Base-by-base conservation (phyloP, 2,888 invertebrate species). In the Thera britannica region DNA sequence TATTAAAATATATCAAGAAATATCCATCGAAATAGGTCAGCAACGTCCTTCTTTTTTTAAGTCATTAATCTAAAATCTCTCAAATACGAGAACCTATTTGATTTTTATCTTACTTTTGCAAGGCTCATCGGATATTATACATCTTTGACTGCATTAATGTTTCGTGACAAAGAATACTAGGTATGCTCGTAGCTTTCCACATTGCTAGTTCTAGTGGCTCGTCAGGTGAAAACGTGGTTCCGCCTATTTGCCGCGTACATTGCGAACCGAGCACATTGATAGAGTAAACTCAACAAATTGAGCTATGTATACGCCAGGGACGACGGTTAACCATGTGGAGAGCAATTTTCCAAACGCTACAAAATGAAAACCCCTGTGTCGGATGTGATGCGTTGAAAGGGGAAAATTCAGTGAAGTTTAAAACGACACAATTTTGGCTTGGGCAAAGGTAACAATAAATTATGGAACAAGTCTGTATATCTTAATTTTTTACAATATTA, bases 141-240 rank as follows among this genome's bases (percentile, higher is more conserved):
- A 46, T 46, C 44, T 46, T 46, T 9, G 44, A 7, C 55, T 44
- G 23, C 49, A 51, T 56, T 8, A 59, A 63, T 44, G 23, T 41
- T 83, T 83, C 79, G 80, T 83, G 82, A 84, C 85, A 61, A 65
- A 62, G 41, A 11, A 9, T 9, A 46, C 49, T n/a, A 46, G 51
- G 11, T 49, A 44, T 66, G 51, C 56, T 57, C 46, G 23, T 48
- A 41, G 59, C 63, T 68, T 64, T 68, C 66, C 62, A 66, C 56
- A 58, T 44, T 54, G 36, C 58, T 61, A 79, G 11, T 34, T 56
- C 49, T 9, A 54, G 77, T 80, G 72, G 75, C 77, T 78, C 79
- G 78, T 78, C 77, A 81, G 79, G 83, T 85, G 90, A 88, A 89
- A 89, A 86, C 86, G 80, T 75, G 76, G 80, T 79, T 83, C 77